These are phyloP conservation scores for Sciurus carolinensis DNA, from an alignment of 2,797 vertebrate genomes.

Conservation along the genomic window DNA sequence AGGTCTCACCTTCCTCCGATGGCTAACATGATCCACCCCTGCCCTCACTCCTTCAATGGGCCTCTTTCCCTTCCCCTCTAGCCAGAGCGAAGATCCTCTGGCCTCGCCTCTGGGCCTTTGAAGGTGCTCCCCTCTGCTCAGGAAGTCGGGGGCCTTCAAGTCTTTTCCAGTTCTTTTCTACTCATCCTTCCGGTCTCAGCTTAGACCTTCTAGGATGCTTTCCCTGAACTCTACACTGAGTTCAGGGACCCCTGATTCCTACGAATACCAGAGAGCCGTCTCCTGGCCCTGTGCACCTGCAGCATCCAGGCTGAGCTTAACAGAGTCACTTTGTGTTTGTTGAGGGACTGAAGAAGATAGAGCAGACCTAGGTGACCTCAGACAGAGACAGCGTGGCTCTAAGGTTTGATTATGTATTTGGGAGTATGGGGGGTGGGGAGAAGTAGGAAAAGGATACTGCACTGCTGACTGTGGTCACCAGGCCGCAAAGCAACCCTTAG, in stretches of 20 bases:
- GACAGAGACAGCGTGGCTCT: not conserved
- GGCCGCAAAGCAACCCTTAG: not conserved
- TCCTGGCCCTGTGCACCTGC: rapidly evolving
- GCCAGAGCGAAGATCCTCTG: not conserved
- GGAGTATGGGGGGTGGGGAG: rapidly evolving
- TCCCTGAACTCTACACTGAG: not conserved
- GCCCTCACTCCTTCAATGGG: not conserved
- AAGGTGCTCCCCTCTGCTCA: rapidly evolving
- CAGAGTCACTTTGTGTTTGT: not conserved
- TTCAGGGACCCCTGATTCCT: not conserved
- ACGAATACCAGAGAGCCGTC: not conserved
- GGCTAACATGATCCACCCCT: not conserved
- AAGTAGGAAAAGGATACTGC: not conserved
- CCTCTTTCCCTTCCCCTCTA: not conserved
- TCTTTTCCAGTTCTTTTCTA: not conserved
- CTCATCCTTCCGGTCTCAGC: not conserved
- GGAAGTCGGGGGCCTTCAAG: not conserved
- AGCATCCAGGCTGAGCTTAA: not conserved
- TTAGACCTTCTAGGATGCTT: not conserved
- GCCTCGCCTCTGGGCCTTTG: not conserved
- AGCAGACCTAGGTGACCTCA: not conserved
- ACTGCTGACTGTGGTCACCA: not conserved
- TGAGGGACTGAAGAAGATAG: not conserved
- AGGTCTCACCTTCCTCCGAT: not conserved
- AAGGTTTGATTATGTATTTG: not conserved